Percentiles rank a stretch among this genome's conserved stretches.
These are phyloP conservation scores for Drosophila yooni DNA, from an alignment of 2,888 invertebrate species.

Conservation along the genomic window DNA sequence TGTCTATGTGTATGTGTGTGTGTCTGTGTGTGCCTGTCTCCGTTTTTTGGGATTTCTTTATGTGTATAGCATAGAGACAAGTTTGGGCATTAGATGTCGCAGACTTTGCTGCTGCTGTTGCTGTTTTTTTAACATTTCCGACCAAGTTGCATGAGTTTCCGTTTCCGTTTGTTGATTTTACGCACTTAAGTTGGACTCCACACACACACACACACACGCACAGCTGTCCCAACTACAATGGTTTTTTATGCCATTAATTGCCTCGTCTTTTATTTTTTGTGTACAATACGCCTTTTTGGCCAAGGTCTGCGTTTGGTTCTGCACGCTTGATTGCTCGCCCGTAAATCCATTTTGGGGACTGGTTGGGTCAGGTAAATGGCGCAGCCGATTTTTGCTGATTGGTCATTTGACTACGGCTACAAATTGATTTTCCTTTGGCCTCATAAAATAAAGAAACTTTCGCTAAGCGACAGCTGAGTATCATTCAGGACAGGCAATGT, in stretches of 20 bases:
- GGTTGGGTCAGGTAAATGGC: conserved; percentile 36
- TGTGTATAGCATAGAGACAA: conserved; percentile 5
- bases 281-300: conserved; percentile 8
- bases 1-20: conserved; percentile 3
- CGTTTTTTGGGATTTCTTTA: conserved; percentile 6
- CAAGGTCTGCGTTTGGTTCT: conserved; percentile 24
- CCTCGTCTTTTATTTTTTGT: conserved; percentile 38
- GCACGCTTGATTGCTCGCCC: conserved; percentile 66
- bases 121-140: conserved; percentile 68
- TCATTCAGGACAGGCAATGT: neutral
- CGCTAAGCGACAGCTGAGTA: neutral
- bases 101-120: neutral
- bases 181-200: conserved; percentile 54
- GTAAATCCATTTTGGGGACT: conserved; percentile 35
- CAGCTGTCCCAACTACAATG: conserved; percentile 49
- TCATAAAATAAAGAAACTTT: neutral
- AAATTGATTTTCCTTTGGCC: conserved; percentile 15
- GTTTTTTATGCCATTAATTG: conserved; percentile 71
- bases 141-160: conserved; percentile 73
- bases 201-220: neutral
- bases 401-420: conserved; percentile 47
- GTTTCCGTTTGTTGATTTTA: conserved; percentile 72
- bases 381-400: conserved; percentile 48
- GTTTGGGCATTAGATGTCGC: conserved; percentile 12
- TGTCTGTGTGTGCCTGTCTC: neutral